Percentiles rank a stretch among this genome's conserved stretches.
These are phyloP conservation scores for Gymnorhina tibicen DNA, from an alignment of 2,113 vertebrate genomes.

Conservation along the genomic window DNA sequence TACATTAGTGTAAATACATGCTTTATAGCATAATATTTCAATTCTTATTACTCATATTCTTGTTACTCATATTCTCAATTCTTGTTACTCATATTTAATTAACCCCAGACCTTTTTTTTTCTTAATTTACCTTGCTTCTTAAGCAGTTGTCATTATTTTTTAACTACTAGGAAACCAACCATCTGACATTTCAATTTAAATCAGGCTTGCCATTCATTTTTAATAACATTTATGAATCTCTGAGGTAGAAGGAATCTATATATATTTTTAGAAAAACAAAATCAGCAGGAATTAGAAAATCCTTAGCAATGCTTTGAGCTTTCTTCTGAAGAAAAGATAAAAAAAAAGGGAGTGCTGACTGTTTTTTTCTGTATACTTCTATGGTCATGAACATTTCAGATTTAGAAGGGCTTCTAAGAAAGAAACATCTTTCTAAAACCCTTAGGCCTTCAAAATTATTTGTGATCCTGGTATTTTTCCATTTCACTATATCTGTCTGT, in stretches of 20 bases:
- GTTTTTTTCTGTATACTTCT: slow-evolving; percentile 10
- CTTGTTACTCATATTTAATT: not conserved
- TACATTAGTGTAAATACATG: not conserved
- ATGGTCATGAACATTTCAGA: slow-evolving; percentile 23
- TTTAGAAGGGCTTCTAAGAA: not conserved
- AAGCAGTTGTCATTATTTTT: slow-evolving; percentile 23
- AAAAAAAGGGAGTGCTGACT: slow-evolving; percentile 12
- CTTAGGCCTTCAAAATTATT: slow-evolving; percentile 52
- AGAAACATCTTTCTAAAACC: slow-evolving; percentile 43
- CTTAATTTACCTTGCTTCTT: slow-evolving; percentile 23
- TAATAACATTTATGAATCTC: slow-evolving; percentile 73
- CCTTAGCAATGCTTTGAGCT: slow-evolving; percentile 60
- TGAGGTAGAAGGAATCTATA: slow-evolving; percentile 67
- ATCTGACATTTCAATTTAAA: slow-evolving; percentile 74
- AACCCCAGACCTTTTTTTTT: not conserved
- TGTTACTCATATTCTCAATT: not conserved
- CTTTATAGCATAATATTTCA: not conserved
- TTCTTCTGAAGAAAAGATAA: not conserved
- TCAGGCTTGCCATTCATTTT: slow-evolving; percentile 70
- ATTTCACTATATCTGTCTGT: not conserved
- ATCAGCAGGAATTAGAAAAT: slow-evolving; percentile 71
- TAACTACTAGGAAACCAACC: slow-evolving; percentile 57
- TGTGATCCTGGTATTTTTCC: slow-evolving; percentile 27
- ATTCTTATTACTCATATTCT: too few relatives aligned
- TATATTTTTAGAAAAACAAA: slow-evolving; percentile 69